Evolutionary conservation across 2,797 vertebrate species (phyloP), one percentile per base, ranked within the genome.

Genomic region (Sebastes steindachneri): DNA sequence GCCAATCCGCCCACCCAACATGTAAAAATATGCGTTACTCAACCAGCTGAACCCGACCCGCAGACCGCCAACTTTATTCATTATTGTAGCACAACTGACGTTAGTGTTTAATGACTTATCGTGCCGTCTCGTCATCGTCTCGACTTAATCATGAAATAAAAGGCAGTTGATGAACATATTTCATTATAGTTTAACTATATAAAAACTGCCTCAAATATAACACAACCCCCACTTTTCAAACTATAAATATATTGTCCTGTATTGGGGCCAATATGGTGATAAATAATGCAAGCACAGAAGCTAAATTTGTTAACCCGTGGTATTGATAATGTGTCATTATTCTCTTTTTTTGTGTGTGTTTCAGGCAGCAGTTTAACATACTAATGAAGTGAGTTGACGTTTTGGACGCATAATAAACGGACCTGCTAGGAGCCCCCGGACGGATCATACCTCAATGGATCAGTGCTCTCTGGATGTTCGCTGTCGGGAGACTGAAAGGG

Each of bases 341-440:
- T 64, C 15, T 53, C 48, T 60, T 19, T n/a, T 57, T 65, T 15
- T n/a, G 4, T n/a, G 4, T n/a, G 5, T 58, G 25, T 85, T 88
- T 37, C 65, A 94, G 93, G 84, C 11, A 85, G 86, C 64, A 68
- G 73, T 77, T 92, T 74, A 90, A 66, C 10, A 12, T 3, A 60
- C 26, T 8, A 9, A 33, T 14, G 25, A 9, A 73, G 7, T 17
- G 28, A 69, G 21, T 7, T 21, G 41, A 41, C 6, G 4, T 84
- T 68, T 64, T 37, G 73, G 85, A 70, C 9, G 33, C 37, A 9
- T n/a, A 48, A 48, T 19, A 48, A 48, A 63, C 54, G 11, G 21
- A 41, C 66, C 53, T 69, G 60, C 41, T 4, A 14, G 33, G 53
- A 62, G 31, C 70, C 57, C 5, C 14, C 33, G 59, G 60, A 72